These are phyloP conservation scores for Herminia tarsipennalis DNA, from an alignment of 2,888 invertebrate genomes.

Conservation along the genomic window DNA sequence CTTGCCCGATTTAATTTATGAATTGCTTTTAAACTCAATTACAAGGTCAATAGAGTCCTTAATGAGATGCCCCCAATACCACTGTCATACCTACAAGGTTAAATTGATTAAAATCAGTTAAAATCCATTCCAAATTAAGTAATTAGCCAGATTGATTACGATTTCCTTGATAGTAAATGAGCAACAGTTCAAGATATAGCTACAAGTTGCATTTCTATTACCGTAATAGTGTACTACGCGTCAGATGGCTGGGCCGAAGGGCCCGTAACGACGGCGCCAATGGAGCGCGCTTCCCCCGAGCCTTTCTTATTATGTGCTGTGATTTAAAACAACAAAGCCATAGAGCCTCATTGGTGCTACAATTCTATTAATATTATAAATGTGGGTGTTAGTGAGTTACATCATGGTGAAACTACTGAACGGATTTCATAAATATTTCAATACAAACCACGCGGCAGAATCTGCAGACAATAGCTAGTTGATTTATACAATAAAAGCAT, in stretches of 20 bases:
- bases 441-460: no score
- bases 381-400: not conserved
- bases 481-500: no score
- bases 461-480: no score
- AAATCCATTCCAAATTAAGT: no score
- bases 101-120: no score
- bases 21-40: no score
- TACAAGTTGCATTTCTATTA: not conserved
- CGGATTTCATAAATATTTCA: no score
- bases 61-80: no score
- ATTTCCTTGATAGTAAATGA: not conserved
- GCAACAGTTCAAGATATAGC: not conserved
- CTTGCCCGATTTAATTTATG: no score
- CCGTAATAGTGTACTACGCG: slow-evolving; percentile 24
- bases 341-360: slow-evolving; percentile 44
- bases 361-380: not conserved
- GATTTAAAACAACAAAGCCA: slow-evolving; percentile 63
- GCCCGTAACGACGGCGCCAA: slow-evolving; percentile 72
- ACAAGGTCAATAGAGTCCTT: no score
- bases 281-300: slow-evolving; percentile 80
- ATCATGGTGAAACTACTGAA: no score
- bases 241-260: slow-evolving; percentile 65
- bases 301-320: slow-evolving; percentile 76
- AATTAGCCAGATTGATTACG: not conserved
- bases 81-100: no score